Conservation (phyloP, 2,113 vertebrate genomes). For the Raja brachyura region DNA sequence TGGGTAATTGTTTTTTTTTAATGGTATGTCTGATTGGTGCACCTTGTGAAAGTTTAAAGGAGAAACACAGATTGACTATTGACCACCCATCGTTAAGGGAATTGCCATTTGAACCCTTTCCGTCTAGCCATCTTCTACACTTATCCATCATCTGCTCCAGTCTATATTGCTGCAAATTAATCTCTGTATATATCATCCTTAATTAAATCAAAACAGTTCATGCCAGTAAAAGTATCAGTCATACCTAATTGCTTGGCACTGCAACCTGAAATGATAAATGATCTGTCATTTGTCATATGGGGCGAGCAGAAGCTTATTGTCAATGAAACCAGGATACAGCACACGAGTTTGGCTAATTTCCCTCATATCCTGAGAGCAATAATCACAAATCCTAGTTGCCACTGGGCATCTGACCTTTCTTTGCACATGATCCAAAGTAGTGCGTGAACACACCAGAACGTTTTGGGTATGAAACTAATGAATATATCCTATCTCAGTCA, state of each 20-base stretch:
- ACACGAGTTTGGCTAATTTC: background rate
- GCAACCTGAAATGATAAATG: background rate
- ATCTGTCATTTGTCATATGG: background rate
- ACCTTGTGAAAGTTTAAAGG: no score
- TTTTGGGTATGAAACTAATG: background rate
- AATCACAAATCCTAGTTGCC: background rate
- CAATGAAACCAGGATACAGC: background rate
- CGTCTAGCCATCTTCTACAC: background rate
- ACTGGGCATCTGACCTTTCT: background rate
- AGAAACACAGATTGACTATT: background rate
- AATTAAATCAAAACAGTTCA: conserved; percentile 12
- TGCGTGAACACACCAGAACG: background rate
- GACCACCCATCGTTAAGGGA: background rate
- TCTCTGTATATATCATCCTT: background rate
- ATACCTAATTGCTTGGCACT: conserved; percentile 8
- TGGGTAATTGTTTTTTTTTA: background rate
- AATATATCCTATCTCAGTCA: background rate
- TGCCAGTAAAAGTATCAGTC: background rate
- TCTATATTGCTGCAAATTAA: background rate
- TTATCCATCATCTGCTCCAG: background rate
- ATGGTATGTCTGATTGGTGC: background rate
- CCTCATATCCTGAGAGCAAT: background rate
- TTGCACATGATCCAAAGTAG: background rate
- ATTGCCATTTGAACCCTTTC: background rate
- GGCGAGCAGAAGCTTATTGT: background rate